Percentiles rank a stretch among this genome's conserved stretches.
Conservation (phyloP, 1,140 invertebrate genomes). For the Lordiphosa clarofinis region DNA sequence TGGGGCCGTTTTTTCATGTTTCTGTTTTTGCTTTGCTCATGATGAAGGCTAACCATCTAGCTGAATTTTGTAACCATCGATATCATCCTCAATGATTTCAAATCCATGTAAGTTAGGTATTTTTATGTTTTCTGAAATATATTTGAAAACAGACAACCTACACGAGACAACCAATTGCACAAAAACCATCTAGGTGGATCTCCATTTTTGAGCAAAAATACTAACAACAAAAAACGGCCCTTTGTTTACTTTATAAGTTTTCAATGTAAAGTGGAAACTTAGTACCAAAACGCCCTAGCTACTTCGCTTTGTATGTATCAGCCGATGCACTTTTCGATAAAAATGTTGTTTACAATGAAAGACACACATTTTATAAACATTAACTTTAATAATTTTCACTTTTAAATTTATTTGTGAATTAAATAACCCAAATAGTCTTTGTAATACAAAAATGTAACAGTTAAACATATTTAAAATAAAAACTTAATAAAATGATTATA, state of each 20-base stretch:
- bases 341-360: conserved; percentile 27
- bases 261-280: conserved; percentile 63
- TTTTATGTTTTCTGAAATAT: no score
- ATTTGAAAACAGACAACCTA: no score
- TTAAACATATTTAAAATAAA: conserved; percentile 43
- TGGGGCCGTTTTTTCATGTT: no score
- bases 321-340: conserved; percentile 45
- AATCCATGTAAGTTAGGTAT: no score
- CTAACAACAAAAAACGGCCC: no score
- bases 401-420: not conserved
- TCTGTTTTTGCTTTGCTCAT: no score
- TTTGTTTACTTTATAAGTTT: conserved; percentile 34
- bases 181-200: no score
- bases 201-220: no score
- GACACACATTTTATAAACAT: not conserved
- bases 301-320: conserved; percentile 6
- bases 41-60: no score
- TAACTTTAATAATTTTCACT: conserved; percentile 22
- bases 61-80: no score
- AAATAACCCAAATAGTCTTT: conserved; percentile 17
- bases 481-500: conserved; percentile 23
- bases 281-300: conserved; percentile 59
- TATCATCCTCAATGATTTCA: no score
- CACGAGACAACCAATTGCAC: no score
- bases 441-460: conserved; percentile 27